Evolutionary conservation across 2,797 vertebrate species (phyloP).

Genomic region (Cetoscarus ocellatus): DNA sequence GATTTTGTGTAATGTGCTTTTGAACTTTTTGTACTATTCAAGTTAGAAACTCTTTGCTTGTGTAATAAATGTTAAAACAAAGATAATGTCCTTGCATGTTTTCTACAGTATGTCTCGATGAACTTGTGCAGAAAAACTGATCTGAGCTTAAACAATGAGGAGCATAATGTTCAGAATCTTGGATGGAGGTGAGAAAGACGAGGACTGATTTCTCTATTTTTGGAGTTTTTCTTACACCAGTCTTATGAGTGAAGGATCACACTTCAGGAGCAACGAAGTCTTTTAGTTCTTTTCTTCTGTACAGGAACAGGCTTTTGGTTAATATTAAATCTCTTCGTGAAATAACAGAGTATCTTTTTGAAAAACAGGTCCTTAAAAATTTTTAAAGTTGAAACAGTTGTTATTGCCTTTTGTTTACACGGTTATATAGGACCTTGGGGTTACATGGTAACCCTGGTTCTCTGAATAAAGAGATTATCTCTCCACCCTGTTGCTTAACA

Average conservation of each 20-base stretch:
- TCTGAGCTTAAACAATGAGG: background rate
- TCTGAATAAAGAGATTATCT: too few species aligned
- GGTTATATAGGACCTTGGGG: too few species aligned
- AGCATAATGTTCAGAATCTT: background rate
- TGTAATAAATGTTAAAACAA: slow-evolving; percentile 66
- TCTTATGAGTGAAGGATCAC: background rate
- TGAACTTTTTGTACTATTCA: slow-evolving; percentile 51
- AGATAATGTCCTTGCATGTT: slow-evolving; percentile 12
- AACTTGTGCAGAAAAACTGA: background rate
- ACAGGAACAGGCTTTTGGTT: background rate
- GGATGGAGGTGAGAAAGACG: background rate
- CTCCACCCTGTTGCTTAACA: too few species aligned
- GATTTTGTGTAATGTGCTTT: slow-evolving; percentile 16
- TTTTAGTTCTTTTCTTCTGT: background rate
- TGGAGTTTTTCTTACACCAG: slow-evolving; percentile 1
- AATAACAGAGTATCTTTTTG: too few species aligned
- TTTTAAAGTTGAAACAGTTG: too few species aligned
- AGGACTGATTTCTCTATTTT: slow-evolving; percentile 3
- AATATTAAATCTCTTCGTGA: background rate
- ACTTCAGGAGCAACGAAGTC: background rate
- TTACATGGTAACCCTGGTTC: too few species aligned
- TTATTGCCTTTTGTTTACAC: too few species aligned
- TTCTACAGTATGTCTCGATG: background rate
- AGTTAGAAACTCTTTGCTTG: slow-evolving; percentile 34
- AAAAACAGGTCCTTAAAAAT: too few species aligned